Base-by-base conservation (phyloP, 2,888 invertebrate species). In the Anorthoa munda region DNA sequence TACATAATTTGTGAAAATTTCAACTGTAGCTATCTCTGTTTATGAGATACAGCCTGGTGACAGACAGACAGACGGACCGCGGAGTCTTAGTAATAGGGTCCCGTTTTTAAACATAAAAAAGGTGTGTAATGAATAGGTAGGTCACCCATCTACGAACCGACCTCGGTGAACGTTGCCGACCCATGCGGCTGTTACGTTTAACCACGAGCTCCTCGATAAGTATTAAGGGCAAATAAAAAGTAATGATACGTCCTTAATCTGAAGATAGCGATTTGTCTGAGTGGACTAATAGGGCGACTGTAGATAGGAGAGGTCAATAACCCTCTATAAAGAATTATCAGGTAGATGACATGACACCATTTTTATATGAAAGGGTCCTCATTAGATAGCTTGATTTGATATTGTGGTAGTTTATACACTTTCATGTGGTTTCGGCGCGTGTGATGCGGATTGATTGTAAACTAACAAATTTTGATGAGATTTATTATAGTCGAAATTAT, bases 281-380 rank as follows among this genome's bases (percentile, higher is more conserved):
- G 88, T 91, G 87, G 90, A 90, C 85, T 90, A 91, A 86, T 91
- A 91, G 90, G 90, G 77, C 90, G 91, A 84, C 89, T 89, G 90
- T 83, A 92, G 94, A 95, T 94, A 93, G 91, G 82, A 46, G 83
- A 90, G 94, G 92, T 93, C 89, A 89, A 87, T 87, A 92, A 93
- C 91, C 93, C 84, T 82, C 86, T 88, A 92, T 91, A 93, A 93
- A 92, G 91, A 92, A 82, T 86, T 88, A 76, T 71, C 77, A 78
- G 77, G 72, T 75, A 74, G 65, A 77, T 73, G 61, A 53, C 70
- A 75, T 56, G 53, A 71, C 45, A 12, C 59, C 13, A 59, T 59
- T 59, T 39, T 75, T 53, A 56, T 58, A 26, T 21, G 15, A 61
- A 48, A 58, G 21, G 7, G 31, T 48, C 51, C 46, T 51, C 46